Base-by-base conservation (phyloP, 2,888 invertebrate species). In the Brassicogethes aeneus region DNA sequence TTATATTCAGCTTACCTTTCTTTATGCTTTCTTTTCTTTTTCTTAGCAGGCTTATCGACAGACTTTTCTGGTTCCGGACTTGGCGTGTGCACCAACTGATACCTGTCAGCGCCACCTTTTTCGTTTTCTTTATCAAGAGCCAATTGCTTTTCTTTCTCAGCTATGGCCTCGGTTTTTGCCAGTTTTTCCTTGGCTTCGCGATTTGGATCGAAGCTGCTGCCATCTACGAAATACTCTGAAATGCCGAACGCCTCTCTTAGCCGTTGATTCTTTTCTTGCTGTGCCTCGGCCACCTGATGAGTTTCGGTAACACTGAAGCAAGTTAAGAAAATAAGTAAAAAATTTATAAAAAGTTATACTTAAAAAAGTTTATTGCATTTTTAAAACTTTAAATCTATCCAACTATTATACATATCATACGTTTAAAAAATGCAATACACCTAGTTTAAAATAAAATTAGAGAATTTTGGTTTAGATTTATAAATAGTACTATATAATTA, bases 261-360 rank as follows among this genome's bases (percentile, higher is more conserved):
- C 41, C 85, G 82, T 2, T 89, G 89, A 75, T 96, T 96, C 70
- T 95, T 95, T 69, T 91, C 89, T 61, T 90, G 88, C 66, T 94
- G 94, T 15, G 95, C 94, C 67, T 92, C 92, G 1, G 96, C 95
- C 50, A 93, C 82, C 68, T 94, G 91, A 73, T 97, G 96, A 35
- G 93, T 94, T 65, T 94, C 95, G 46, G 88, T 88, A 46, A 91
- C 91, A 70, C 92, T 92, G 72, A 8, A 67, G 64, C 39, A 48
- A 45, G 32, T 3, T n/a, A n/a, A n/a, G n/a, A n/a, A 37, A 32
- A 41, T 40, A 17, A 29, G n/a, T n/a, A 33, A 23, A 16, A 2
- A 16, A 16, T 14, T 17, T 5, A 10, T 17, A 16, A 17, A 44
- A 37, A 31, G 23, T 31, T 16, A 38, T 1, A 16, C 16, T 10